Evolutionary conservation across 1,140 invertebrate genomes (phyloP).

Genomic region (Brachionus paranguensis): DNA sequence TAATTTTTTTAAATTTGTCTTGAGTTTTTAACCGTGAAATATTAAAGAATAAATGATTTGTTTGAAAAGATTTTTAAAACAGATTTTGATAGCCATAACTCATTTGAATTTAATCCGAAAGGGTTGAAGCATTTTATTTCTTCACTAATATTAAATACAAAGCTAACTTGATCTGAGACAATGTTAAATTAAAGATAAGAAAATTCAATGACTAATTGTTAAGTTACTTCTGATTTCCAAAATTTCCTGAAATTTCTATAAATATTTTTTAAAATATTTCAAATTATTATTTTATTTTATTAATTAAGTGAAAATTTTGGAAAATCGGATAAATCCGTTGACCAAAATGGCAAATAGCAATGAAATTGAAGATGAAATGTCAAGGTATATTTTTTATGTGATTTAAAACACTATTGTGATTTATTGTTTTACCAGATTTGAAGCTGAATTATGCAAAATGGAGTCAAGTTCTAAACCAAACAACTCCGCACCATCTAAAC

Average conservation of each 20-base stretch:
- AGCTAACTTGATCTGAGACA: too few species aligned
- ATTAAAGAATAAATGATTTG: too few species aligned
- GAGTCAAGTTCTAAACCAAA: not conserved
- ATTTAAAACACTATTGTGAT: not conserved
- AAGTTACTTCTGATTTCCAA: not conserved
- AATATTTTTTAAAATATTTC: not conserved
- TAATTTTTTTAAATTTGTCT: too few species aligned
- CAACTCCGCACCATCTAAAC: not conserved
- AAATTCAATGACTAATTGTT: not conserved
- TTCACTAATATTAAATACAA: too few species aligned
- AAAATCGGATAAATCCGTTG: not conserved
- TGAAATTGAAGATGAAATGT: slow-evolving; percentile 29
- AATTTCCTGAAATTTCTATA: not conserved
- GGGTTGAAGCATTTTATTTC: too few species aligned
- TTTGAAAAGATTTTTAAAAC: too few species aligned
- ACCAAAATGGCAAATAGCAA: not conserved
- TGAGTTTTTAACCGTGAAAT: too few species aligned
- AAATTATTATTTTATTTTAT: not conserved
- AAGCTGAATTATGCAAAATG: slow-evolving; percentile 11
- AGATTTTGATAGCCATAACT: too few species aligned
- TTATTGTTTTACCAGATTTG: not conserved
- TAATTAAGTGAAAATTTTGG: not conserved
- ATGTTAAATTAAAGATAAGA: too few species aligned
- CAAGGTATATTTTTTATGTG: not conserved
- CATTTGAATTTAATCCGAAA: too few species aligned